Conservation (phyloP, 2,113 vertebrate genomes). For the Onychostruthus taczanowskii region DNA sequence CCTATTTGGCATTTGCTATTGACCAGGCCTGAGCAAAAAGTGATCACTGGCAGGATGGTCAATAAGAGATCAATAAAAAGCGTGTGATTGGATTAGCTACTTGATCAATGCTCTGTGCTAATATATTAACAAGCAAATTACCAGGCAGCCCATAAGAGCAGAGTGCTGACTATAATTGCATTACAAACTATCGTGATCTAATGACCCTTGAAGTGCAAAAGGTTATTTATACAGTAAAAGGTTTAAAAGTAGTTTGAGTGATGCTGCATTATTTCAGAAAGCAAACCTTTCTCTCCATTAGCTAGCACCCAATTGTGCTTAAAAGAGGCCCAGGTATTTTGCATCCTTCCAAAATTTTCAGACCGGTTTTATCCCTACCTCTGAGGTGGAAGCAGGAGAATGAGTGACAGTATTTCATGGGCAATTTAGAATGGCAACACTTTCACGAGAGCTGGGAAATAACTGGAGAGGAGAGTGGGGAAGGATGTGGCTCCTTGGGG, state of each 20-base stretch:
- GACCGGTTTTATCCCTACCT: neutral
- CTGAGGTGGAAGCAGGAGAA: neutral
- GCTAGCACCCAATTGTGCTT: slow-evolving; percentile 4
- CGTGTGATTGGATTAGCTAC: slow-evolving; percentile 93
- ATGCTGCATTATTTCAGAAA: slow-evolving; percentile 37
- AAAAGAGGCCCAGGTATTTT: neutral
- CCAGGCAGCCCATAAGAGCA: slow-evolving; percentile 73
- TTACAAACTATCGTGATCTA: slow-evolving; percentile 78
- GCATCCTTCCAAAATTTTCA: slow-evolving; percentile 13
- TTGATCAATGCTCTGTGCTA: slow-evolving; percentile 93
- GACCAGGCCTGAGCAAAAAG: slow-evolving; percentile 83
- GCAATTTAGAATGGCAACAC: neutral
- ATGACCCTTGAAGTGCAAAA: slow-evolving; percentile 74
- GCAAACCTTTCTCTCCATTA: slow-evolving; percentile 42
- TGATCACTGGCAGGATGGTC: slow-evolving; percentile 86
- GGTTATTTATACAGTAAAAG: slow-evolving; percentile 78
- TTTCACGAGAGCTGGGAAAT: neutral
- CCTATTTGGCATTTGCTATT: slow-evolving; percentile 88
- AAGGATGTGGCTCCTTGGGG: neutral
- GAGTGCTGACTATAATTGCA: slow-evolving; percentile 78
- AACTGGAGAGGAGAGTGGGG: neutral
- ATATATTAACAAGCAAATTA: slow-evolving; percentile 99
- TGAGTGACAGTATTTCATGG: neutral
- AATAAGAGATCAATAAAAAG: slow-evolving; percentile 89
- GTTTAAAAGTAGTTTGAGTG: slow-evolving; percentile 60